Conservation (phyloP, 2,888 invertebrate species). For the Epistrophe grossulariae region DNA sequence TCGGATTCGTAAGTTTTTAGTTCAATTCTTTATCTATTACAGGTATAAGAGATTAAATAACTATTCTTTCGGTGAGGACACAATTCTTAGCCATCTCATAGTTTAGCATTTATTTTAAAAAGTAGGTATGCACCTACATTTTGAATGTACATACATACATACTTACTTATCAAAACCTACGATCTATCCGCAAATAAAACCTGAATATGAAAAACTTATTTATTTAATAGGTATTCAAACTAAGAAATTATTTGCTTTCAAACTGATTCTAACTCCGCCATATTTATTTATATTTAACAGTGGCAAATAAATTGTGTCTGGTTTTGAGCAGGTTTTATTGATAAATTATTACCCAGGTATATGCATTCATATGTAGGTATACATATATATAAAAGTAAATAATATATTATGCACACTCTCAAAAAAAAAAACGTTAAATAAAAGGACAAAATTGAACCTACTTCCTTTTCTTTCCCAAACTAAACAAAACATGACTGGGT, state of each 20-base stretch:
- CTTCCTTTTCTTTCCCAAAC: conserved; percentile 65
- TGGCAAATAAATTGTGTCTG: conserved; percentile 44
- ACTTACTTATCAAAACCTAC: too few species aligned
- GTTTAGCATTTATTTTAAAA: too few species aligned
- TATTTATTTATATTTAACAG: conserved; percentile 3
- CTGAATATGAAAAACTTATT: neutral
- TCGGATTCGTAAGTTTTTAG: too few species aligned
- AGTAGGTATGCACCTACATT: too few species aligned
- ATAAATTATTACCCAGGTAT: conserved; percentile 32
- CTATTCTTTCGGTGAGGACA: too few species aligned
- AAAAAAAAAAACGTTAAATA: conserved; percentile 36
- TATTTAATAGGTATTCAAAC: neutral
- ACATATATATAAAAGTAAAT: neutral
- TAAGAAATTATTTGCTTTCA: conserved; percentile 4
- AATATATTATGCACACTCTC: conserved; percentile 10
- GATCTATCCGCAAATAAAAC: neutral
- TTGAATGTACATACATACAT: too few species aligned
- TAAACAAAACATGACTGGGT: conserved; percentile 30
- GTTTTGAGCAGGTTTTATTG: conserved; percentile 52
- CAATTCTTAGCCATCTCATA: too few species aligned
- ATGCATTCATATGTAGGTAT: too few species aligned
- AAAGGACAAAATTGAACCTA: conserved; percentile 62
- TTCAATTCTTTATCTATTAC: too few species aligned
- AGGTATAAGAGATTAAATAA: too few species aligned
- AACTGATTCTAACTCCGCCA: conserved; percentile 12